Evolutionary conservation across 2,888 invertebrate species (phyloP), one percentile per base, ranked within the genome.

Genomic region (Psylliodes chrysocephalus): DNA sequence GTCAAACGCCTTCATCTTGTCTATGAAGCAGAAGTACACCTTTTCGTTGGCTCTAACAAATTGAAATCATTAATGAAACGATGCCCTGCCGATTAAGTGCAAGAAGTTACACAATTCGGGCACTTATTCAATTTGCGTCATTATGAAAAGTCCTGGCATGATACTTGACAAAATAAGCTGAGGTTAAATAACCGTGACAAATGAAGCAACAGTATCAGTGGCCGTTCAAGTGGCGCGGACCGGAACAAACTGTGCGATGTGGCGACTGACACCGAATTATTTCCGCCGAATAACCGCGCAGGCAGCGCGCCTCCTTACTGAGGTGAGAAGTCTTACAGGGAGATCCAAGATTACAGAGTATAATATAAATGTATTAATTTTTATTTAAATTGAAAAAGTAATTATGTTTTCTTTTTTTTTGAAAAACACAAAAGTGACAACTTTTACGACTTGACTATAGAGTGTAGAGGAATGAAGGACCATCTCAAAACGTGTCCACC

Each of bases 101-200:
- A 38, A 38, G 38, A 38, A 38, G 5, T 38, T 38, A 38, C 38
- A 38, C 38, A 51, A 38, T 42, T 33, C 51, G 60, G 47, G 53
- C 59, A 42, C 35, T 19, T 44, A 51, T 38, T 57, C 42, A 60
- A 60, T 60, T 65, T 54, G 57, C 64, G 60, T 61, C 19, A 63
- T 61, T 63, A 65, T 61, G 59, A 60, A 49, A 59, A 52, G 12
- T 52, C 51, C 12, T 51, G 63, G 17, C 38, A 40, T 28, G 56
- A 52, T 63, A 64, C 54, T 64, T 51, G 62, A 62, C 60, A 55
- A 54, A 67, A 53, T 61, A 63, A 64, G 67, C 54, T 63, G 64
- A 59, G 73, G 72, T 77, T 78, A 79, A 79, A 76, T 72, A 77
- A 78, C 73, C 79, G 75, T 75, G 73, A 77, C 78, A 78, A 78